Evolutionary conservation across 2,888 invertebrate genomes (phyloP), one percentile per base, ranked within the genome.

Genomic region (Chaetogeoica ovagalla): DNA sequence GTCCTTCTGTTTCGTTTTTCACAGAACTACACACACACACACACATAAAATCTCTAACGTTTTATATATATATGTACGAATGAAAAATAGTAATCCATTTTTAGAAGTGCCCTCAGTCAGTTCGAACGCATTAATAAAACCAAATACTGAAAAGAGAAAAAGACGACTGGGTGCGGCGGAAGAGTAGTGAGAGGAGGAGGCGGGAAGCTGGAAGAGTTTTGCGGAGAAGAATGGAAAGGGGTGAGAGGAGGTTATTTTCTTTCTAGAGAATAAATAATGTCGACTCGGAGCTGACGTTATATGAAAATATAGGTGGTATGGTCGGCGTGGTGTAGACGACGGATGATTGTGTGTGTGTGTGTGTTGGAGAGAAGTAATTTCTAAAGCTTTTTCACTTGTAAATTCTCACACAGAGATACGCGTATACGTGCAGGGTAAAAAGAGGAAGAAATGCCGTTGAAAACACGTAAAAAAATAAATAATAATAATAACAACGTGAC

Each of bases 381-480:
- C 70, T 71, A 79, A 79, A 79, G 79, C 79, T 79, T 79, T 79
- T 79, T 79, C 79, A 79, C 79, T 79, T 79, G 70, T 79, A 79
- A 79, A 79, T 79, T 71, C 57, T 63, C 63, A 63, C 39, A 19
- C 69, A n/a, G 43, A 59, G 11, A 23, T 48, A 62, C 48, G 19
- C 48, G 7, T 8, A 39, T 39, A 5, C 30, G 30, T n/a, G 11
- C 7, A 7, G 76, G 70, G 66, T 81, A 82, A 81, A 83, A 83
- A 82, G n/a, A n/a, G 83, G 76, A 83, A 83, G 76, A 83, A 83
- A 82, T 72, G 63, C 71, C 63, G 63, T 65, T 82, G 82, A 83
- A 82, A 81, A 83, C 82, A 82, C 76, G 83, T 82, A 83, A 83
- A 30, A 30, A 2, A n/a, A n/a, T n/a, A n/a, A n/a, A n/a, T n/a